A percentile compares a stretch with the other conserved stretches of the same genome.
Evolutionary conservation across 2,888 invertebrate genomes (phyloP).

Genomic region (Oscheius sp.): DNA sequence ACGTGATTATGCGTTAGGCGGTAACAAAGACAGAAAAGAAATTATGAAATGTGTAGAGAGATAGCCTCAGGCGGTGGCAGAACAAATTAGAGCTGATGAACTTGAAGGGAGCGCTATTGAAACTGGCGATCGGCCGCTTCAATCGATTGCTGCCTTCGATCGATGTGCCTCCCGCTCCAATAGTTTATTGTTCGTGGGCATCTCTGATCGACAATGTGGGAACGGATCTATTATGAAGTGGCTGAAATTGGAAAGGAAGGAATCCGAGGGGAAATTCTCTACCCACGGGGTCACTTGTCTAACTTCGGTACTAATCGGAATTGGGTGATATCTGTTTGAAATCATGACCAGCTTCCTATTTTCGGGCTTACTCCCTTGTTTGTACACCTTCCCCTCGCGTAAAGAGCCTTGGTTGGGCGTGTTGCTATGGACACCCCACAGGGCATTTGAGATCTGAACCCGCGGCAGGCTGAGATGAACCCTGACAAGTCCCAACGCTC

Average conservation of each 20-base stretch:
- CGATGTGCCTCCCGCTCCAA: conserved; percentile 24
- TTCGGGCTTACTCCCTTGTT: too few relatives aligned
- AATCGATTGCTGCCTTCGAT: conserved; percentile 33
- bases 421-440: conserved; percentile 25
- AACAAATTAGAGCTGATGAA: conserved; percentile 17
- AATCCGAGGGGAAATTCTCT: too few relatives aligned
- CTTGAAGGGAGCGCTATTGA: conserved; percentile 24
- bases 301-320: too few relatives aligned
- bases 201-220: too few relatives aligned
- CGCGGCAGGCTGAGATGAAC: conserved; percentile 1
- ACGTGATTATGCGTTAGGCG: background rate
- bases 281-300: too few relatives aligned
- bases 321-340: too few relatives aligned
- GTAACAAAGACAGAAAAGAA: background rate
- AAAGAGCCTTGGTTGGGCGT: background rate
- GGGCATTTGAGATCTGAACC: background rate
- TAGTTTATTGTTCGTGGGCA: background rate
- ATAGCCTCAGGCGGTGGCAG: background rate
- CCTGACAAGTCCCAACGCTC: conserved; percentile 36
- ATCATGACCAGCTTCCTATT: too few relatives aligned
- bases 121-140: conserved; percentile 16
- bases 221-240: too few relatives aligned
- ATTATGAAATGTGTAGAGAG: background rate
- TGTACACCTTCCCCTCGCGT: too few relatives aligned
- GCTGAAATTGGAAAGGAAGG: too few relatives aligned